These are phyloP conservation scores for Parus major DNA, from an alignment of 2,113 vertebrate species.

Conservation along the genomic window DNA sequence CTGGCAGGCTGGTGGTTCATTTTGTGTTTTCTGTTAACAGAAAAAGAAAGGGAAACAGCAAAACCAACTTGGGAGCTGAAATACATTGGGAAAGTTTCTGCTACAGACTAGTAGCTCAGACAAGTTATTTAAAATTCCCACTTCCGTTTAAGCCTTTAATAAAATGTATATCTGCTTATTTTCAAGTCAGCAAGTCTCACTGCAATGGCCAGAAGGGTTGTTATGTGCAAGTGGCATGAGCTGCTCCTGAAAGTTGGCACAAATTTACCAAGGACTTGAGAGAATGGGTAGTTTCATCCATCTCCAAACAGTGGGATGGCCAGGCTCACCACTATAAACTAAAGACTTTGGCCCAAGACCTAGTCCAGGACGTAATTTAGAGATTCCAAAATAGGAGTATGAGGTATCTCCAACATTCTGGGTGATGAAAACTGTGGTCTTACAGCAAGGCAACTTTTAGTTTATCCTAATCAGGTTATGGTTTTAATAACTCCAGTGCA, in stretches of 20 bases:
- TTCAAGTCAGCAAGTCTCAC: not conserved
- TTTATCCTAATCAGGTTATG: not conserved
- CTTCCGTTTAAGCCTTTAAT: not conserved
- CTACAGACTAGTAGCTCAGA: not conserved
- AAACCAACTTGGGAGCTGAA: not conserved
- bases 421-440: not conserved
- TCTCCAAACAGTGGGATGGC: not conserved
- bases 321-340: not conserved
- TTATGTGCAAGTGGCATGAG: not conserved
- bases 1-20: not conserved
- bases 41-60: not conserved
- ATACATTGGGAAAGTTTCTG: not conserved
- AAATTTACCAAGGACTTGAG: not conserved
- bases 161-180: not conserved
- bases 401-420: not conserved
- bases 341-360: not conserved
- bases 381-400: not conserved
- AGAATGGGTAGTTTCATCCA: not conserved
- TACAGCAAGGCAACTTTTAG: not conserved
- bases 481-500: not conserved
- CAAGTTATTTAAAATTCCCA: not conserved
- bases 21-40: not conserved
- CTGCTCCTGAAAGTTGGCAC: not conserved
- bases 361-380: not conserved
- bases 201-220: not conserved